Evolutionary conservation across 2,113 vertebrate genomes (phyloP).

Genomic region (Spea multiplicata): DNA sequence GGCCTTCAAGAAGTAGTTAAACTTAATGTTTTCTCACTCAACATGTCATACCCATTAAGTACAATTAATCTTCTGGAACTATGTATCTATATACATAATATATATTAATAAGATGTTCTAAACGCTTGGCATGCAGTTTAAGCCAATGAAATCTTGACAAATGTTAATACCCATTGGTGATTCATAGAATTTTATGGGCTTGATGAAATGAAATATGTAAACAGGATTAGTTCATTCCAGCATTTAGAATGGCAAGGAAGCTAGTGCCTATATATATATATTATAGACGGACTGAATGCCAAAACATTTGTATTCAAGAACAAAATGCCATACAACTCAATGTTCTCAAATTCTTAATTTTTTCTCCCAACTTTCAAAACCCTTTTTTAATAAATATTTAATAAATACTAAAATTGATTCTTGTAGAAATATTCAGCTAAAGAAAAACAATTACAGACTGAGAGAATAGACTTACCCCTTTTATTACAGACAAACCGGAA

Average conservation of each 20-base stretch:
- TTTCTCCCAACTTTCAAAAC: too few species aligned
- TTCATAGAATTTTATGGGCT: neutral
- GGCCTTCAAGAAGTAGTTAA: constrained; percentile 1
- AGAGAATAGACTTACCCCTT: too few species aligned
- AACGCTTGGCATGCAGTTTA: neutral
- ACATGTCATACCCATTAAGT: constrained; percentile 62
- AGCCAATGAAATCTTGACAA: neutral
- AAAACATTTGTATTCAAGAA: too few species aligned
- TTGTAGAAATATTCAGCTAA: too few species aligned
- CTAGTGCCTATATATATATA: neutral
- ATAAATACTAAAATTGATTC: too few species aligned
- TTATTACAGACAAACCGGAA: too few species aligned
- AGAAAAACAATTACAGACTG: too few species aligned
- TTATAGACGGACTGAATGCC: too few species aligned
- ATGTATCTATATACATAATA: neutral
- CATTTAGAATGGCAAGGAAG: neutral
- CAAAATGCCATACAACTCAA: too few species aligned
- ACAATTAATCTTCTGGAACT: constrained; percentile 72
- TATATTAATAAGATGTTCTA: neutral
- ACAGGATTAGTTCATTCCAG: neutral
- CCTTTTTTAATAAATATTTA: too few species aligned
- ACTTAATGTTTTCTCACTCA: constrained; percentile 61
- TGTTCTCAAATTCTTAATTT: too few species aligned
- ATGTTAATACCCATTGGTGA: neutral
- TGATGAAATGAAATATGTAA: neutral